Evolutionary conservation across 2,113 vertebrate genomes (phyloP).

Genomic region (Myrmecobius fasciatus): DNA sequence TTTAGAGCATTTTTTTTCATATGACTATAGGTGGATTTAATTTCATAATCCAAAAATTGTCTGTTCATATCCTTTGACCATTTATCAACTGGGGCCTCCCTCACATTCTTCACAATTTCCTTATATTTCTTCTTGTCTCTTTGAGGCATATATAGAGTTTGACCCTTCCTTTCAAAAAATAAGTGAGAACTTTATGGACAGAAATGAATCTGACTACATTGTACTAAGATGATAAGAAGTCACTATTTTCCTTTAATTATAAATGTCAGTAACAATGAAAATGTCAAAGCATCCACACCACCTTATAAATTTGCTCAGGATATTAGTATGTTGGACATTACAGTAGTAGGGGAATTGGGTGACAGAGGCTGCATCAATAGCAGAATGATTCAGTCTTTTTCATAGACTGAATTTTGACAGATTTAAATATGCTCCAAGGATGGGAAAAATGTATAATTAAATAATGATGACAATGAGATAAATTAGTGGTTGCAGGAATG

Average conservation of each 20-base stretch:
- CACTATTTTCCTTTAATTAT: neutral
- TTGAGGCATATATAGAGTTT: neutral
- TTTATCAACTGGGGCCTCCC: too few species aligned
- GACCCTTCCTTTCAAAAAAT: neutral
- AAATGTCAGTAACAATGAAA: neutral
- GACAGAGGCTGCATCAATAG: neutral
- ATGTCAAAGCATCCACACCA: neutral
- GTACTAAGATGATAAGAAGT: neutral
- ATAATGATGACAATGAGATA: neutral
- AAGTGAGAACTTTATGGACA: neutral
- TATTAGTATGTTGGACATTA: neutral
- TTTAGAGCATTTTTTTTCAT: too few species aligned
- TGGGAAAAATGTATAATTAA: neutral
- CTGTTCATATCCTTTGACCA: too few species aligned
- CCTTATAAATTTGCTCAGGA: neutral
- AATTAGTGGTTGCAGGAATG: neutral
- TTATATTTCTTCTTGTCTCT: conserved; percentile 23
- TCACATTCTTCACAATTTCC: neutral
- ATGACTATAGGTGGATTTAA: too few species aligned
- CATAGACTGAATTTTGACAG: too few species aligned
- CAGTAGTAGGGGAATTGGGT: neutral
- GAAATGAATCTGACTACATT: neutral
- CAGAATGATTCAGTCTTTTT: neutral
- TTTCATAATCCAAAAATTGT: too few species aligned
- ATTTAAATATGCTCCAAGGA: neutral